Percentiles rank a stretch among this genome's conserved stretches.
phyloP scores from a whole-genome alignment of 2,888 invertebrate genomes.

The Andrena fulva region DNA sequence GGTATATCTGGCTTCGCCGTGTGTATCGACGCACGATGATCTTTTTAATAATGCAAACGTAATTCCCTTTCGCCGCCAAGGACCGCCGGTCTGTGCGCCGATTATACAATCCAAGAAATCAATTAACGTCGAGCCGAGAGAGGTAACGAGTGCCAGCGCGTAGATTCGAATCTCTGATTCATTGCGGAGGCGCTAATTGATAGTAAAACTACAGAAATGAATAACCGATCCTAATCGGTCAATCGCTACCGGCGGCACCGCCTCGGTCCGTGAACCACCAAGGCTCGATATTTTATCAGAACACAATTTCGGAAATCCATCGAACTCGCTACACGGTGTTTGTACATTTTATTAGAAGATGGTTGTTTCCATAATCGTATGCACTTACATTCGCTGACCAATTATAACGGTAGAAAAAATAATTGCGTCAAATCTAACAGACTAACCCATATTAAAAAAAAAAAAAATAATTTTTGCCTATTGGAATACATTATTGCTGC shows the following conservation, averaged over 20 bases:
- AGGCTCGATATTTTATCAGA: constrained; percentile 52
- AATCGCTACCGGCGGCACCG: constrained; percentile 63
- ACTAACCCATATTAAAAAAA: not conserved
- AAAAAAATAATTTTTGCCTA: no score
- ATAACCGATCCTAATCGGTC: constrained; percentile 74
- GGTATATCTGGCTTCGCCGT: constrained; percentile 1
- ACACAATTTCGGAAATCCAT: constrained; percentile 4
- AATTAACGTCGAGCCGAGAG: constrained; percentile 73
- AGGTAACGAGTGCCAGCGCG: constrained; percentile 62
- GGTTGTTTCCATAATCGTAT: not conserved
- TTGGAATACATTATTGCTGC: no score
- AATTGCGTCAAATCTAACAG: not conserved
- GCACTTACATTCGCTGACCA: not conserved
- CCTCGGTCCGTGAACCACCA: constrained; percentile 33
- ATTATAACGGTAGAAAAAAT: constrained; percentile 5
- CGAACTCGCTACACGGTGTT: not conserved
- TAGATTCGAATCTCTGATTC: constrained; percentile 71
- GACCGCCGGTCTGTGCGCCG: constrained; percentile 46
- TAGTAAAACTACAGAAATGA: constrained; percentile 74
- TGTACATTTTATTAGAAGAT: not conserved
- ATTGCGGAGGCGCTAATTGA: constrained; percentile 77
- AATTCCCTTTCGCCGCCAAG: constrained; percentile 55
- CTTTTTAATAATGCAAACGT: constrained; percentile 56
- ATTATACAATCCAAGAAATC: constrained; percentile 77
- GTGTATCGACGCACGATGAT: constrained; percentile 42